phyloP scores from a whole-genome alignment of 2,797 vertebrate species.

The Enteromius argenteus region DNA sequence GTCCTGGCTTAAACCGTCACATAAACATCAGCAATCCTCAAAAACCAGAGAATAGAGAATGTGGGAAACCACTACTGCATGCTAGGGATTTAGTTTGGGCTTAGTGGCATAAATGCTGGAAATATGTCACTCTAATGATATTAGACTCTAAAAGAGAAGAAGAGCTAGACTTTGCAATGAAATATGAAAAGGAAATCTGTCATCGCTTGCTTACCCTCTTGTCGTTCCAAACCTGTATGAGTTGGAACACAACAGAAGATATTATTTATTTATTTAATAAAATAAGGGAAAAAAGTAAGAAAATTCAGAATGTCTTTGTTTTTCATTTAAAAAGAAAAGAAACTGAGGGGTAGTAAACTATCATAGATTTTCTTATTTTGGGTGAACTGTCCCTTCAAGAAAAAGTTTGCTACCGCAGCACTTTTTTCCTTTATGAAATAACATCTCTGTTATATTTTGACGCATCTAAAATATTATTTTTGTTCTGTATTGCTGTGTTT shows the following conservation, averaged over 20 bases:
- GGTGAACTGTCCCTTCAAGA: not conserved
- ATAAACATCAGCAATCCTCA: conserved; percentile 23
- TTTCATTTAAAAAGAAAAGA: not conserved
- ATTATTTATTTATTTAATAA: not conserved
- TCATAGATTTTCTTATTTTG: not conserved
- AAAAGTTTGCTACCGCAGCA: not conserved
- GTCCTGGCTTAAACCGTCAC: conserved; percentile 24
- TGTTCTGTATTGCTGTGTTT: conserved; percentile 17
- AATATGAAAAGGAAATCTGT: not conserved
- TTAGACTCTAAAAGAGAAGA: conserved; percentile 12
- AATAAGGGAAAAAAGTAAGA: too few relatives aligned
- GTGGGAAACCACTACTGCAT: conserved; percentile 34
- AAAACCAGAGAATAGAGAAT: conserved; percentile 32
- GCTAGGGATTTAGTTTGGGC: conserved; percentile 27
- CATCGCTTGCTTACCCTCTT: not conserved
- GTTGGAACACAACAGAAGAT: not conserved
- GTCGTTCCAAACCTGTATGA: not conserved
- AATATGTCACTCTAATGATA: conserved; percentile 34
- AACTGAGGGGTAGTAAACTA: not conserved
- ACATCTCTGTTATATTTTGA: conserved; percentile 1
- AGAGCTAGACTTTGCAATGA: not conserved
- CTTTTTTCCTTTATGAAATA: conserved; percentile 20
- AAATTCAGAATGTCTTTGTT: not conserved
- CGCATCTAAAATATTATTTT: not conserved
- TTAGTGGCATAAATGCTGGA: conserved; percentile 15